These are phyloP conservation scores for Eristalis tenax DNA, from an alignment of 2,888 invertebrate species.

Conservation along the genomic window DNA sequence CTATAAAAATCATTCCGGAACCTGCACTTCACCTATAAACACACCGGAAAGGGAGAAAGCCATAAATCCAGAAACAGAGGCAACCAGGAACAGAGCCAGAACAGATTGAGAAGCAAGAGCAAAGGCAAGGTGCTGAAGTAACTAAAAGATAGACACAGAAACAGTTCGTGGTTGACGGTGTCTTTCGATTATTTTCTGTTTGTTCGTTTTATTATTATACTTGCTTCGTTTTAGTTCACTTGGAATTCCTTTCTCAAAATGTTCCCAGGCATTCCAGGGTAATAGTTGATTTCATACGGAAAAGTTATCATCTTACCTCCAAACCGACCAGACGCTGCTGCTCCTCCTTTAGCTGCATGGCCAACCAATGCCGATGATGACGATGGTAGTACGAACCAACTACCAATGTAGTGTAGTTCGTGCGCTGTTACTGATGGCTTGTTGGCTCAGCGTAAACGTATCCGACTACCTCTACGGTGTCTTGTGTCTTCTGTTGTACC, in stretches of 20 bases:
- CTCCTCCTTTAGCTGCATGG: not conserved
- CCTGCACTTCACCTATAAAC: not conserved
- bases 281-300: slow-evolving; percentile 75
- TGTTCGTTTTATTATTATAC: slow-evolving; percentile 39
- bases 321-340: slow-evolving; percentile 28
- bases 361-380: slow-evolving; percentile 36
- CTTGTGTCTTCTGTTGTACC: slow-evolving; percentile 47
- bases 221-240: slow-evolving; percentile 55
- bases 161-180: slow-evolving; percentile 61
- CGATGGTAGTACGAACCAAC: slow-evolving; percentile 14
- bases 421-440: slow-evolving; percentile 58
- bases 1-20: no score
- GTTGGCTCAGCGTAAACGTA: slow-evolving; percentile 58
- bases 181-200: slow-evolving; percentile 43
- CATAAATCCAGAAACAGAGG: slow-evolving; percentile 12
- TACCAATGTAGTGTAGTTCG: slow-evolving; percentile 35
- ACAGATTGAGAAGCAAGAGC: not conserved
- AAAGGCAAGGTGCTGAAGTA: slow-evolving; percentile 5
- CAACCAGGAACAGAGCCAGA: not conserved
- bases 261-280: slow-evolving; percentile 76
- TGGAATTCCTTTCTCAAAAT: slow-evolving; percentile 75
- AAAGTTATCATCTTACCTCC: slow-evolving; percentile 74
- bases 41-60: not conserved
- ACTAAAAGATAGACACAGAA: slow-evolving; percentile 34
- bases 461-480: slow-evolving; percentile 63